phyloP scores from a whole-genome alignment of 1,140 invertebrate genomes.

The Zaprionus camerounensis region DNA sequence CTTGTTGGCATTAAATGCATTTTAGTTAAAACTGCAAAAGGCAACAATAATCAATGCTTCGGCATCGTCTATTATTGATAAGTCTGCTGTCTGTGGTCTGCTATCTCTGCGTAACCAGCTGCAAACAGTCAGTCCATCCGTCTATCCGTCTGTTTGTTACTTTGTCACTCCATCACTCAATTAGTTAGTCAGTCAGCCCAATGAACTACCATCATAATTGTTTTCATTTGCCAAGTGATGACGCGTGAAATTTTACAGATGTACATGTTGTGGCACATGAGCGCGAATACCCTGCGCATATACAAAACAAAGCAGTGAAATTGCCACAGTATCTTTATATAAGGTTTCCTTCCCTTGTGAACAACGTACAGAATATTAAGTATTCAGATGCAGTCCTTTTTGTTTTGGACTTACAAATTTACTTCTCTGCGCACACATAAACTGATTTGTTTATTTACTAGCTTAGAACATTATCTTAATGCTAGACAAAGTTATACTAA shows the following conservation, averaged over 20 bases:
- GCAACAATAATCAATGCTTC: constrained; percentile 77
- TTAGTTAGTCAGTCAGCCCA: constrained; percentile 6
- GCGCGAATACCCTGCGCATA: neutral
- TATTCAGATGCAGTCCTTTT: neutral
- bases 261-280: constrained; percentile 2
- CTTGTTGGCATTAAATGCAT: constrained; percentile 43
- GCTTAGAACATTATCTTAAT: neutral
- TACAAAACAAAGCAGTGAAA: neutral
- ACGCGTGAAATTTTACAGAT: constrained; percentile 36
- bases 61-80: constrained; percentile 66
- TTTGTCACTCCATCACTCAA: neutral
- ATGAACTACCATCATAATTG: constrained; percentile 69
- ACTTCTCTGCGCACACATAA: neutral
- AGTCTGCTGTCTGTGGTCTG: constrained; percentile 45
- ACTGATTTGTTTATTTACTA: neutral
- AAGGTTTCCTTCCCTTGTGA: neutral
- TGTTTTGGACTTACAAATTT: neutral
- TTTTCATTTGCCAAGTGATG: constrained; percentile 43
- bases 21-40: constrained; percentile 72
- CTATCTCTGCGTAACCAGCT: constrained; percentile 60
- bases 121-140: constrained; percentile 14
- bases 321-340: neutral
- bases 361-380: neutral
- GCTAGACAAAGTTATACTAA: neutral
- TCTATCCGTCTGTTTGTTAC: constrained; percentile 1